A percentile compares a stretch with the other conserved stretches of the same genome.
Evolutionary conservation across 1,140 invertebrate species (phyloP).

Genomic region (Macrostomum lignano): DNA sequence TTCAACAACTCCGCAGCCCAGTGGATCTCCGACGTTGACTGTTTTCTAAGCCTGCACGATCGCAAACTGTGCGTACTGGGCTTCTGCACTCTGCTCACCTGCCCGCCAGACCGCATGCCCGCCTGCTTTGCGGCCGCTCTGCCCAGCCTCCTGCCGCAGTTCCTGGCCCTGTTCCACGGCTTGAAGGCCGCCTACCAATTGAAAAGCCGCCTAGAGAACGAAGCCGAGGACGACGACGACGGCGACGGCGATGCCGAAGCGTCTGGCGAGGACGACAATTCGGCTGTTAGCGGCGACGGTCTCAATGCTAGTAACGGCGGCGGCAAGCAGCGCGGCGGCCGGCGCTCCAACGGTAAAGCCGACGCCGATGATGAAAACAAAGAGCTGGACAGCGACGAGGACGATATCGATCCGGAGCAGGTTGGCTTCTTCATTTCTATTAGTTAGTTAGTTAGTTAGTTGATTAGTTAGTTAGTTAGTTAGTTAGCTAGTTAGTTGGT

Average conservation of each 20-base stretch:
- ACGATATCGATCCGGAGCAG: constrained; percentile 55
- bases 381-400: constrained; percentile 59
- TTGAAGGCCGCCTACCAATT: constrained; percentile 66
- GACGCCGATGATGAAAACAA: too few relatives aligned
- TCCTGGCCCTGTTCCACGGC: constrained; percentile 66
- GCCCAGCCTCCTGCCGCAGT: constrained; percentile 51
- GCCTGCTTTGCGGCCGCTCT: constrained; percentile 43
- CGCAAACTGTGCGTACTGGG: constrained; percentile 74
- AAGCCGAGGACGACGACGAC: constrained; percentile 36
- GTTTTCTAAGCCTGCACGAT: constrained; percentile 71
- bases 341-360: too few relatives aligned
- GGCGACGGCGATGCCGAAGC: constrained; percentile 50
- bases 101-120: constrained; percentile 40
- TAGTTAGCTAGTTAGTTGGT: too few relatives aligned
- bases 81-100: constrained; percentile 48
- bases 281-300: too few relatives aligned
- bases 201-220: too few relatives aligned
- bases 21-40: constrained; percentile 76
- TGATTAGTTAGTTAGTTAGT: too few relatives aligned
- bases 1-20: too few relatives aligned
- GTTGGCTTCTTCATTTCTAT: too few relatives aligned
- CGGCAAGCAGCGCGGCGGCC: too few relatives aligned
- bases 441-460: too few relatives aligned
- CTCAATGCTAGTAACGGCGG: too few relatives aligned
- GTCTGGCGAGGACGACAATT: constrained; percentile 41